Base-by-base conservation (phyloP, 30 jellyfish, hydroid and myxozoan species). In the Pelagia noctiluca region DNA sequence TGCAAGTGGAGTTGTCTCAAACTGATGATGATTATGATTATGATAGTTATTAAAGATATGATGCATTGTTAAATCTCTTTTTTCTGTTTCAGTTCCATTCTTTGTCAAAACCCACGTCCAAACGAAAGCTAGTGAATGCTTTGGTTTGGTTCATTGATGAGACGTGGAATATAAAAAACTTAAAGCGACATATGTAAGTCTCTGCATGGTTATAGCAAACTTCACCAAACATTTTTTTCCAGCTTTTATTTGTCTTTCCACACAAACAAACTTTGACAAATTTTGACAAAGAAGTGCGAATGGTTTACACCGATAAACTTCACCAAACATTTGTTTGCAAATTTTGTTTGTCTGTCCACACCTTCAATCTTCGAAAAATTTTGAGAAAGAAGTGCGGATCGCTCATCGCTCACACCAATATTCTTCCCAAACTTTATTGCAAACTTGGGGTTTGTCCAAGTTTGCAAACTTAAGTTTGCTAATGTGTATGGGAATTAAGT, bases 61-160 rank as follows among this genome's bases (percentile, higher is more conserved):
- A 31, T 67, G 13, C 30, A 68, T 12, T 23, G 23, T 12, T 22
- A 71, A 16, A 13, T 13, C 49, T 38, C n/a, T 25, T 25, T 31
- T 35, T 61, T 66, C 32, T 11, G 16, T 81, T 82, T 28, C 25
- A 65, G 90, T 72, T 80, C 60, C 75, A 67, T 66, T 50, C 74
- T 0, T 31, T 63, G 60, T 63, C 26, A 4, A 62, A 26, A 32
- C 34, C 23, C 37, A 53, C 46, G 35, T 65, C 18, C 38, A 74
- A 28, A 42, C 78, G 71, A 19, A 32, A 32, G 18, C 13, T 2
- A 38, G 68, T 19, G 16, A 54, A 64, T 16, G 86, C 78, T 11
- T 89, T 82, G 84, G 90, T 81, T 26, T 74, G 67, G 57, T 81
- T 89, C 34, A 24, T 88, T 47, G 97, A 88, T 35, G 65, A 60